Conservation (phyloP, 2,888 invertebrate genomes). For the Pristionchus arcanus region DNA sequence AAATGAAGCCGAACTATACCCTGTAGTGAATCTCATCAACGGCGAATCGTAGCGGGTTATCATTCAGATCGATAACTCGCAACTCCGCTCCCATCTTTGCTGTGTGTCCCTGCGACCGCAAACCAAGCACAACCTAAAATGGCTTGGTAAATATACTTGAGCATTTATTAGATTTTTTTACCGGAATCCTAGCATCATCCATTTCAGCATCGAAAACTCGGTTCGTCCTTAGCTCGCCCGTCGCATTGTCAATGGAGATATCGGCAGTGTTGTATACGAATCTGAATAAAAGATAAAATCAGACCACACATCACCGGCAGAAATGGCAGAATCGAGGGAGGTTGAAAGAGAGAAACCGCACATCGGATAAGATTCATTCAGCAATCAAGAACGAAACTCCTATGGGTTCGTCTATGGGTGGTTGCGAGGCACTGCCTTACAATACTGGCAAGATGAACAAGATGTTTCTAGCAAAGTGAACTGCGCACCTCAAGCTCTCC, state of each 20-base stretch:
- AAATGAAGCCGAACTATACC: not conserved
- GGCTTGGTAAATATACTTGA: not conserved
- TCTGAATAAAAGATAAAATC: not conserved
- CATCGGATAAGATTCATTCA: not conserved
- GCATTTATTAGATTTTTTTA: not conserved
- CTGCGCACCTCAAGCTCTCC: no score
- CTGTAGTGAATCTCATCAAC: constrained; percentile 47
- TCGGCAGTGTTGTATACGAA: constrained; percentile 35
- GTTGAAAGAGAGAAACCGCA: no score
- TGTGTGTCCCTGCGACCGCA: not conserved
- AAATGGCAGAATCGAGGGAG: not conserved
- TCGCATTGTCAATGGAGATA: not conserved
- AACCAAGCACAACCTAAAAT: constrained; percentile 28
- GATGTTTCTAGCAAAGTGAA: no score
- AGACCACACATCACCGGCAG: not conserved
- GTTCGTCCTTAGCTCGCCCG: constrained; percentile 44
- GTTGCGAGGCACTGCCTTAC: no score
- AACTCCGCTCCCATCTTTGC: constrained; percentile 35
- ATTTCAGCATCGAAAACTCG: constrained; percentile 35
- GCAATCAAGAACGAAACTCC: not conserved
- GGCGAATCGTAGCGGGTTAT: constrained; percentile 10
- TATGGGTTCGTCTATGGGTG: no score
- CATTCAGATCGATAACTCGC: constrained; percentile 46
- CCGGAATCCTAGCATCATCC: constrained; percentile 30
- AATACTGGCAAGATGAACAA: no score